Conservation (phyloP, 2,797 vertebrate genomes). For the Hapalemur alaotrensis region DNA sequence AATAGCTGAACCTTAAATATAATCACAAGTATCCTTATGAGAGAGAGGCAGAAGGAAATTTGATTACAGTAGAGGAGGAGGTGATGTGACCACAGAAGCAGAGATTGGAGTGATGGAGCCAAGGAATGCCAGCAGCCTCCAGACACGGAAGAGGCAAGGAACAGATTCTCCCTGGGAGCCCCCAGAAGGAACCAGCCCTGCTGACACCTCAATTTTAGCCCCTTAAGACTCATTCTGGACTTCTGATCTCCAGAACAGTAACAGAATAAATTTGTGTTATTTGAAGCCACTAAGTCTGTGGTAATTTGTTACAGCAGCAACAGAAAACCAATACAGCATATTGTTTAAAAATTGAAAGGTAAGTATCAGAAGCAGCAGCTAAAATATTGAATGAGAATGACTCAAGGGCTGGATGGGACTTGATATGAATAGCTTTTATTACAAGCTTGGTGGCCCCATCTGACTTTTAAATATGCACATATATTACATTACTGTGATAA, state of each 20-base stretch:
- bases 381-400: not conserved
- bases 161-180: not conserved
- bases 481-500: not conserved
- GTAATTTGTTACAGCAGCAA: not conserved
- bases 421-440: not conserved
- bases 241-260: not conserved
- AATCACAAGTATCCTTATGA: not conserved
- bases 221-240: not conserved
- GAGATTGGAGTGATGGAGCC: not conserved
- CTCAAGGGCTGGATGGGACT: not conserved
- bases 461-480: conserved; percentile 6
- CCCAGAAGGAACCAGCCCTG: not conserved
- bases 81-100: not conserved
- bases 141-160: not conserved
- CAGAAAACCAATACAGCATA: not conserved
- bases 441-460: not conserved
- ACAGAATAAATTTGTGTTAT: not conserved
- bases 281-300: not conserved
- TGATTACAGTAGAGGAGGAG: not conserved
- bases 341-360: not conserved
- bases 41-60: not conserved
- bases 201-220: not conserved
- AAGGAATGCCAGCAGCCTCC: not conserved
- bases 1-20: not conserved
- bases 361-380: not conserved